phyloP scores from a whole-genome alignment of 2,113 vertebrate genomes.

The Erpornis zantholeuca region DNA sequence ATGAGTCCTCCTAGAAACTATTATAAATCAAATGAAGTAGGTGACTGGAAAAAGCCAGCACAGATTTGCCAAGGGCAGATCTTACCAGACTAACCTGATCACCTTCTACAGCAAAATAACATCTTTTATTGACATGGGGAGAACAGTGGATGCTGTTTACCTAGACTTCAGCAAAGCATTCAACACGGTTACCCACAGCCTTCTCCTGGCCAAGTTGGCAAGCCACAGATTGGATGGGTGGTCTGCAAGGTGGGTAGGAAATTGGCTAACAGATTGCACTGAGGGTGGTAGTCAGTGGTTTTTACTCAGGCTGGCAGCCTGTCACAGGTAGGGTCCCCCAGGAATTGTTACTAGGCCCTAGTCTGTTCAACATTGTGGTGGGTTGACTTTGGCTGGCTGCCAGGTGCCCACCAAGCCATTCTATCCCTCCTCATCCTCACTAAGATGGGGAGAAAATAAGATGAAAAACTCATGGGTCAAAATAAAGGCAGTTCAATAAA shows the following conservation, averaged over 20 bases:
- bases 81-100: background rate
- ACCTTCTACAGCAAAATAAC: background rate
- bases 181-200: background rate
- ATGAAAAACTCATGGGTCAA: background rate
- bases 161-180: background rate
- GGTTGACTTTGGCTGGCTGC: background rate
- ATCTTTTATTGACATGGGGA: background rate
- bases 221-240: background rate
- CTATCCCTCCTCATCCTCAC: background rate
- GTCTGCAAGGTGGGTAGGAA: background rate
- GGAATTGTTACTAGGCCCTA: background rate
- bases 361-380: background rate
- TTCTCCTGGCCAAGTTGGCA: background rate
- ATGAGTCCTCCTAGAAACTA: background rate
- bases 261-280: background rate
- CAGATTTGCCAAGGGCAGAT: background rate
- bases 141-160: background rate
- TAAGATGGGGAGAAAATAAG: background rate
- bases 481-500: background rate
- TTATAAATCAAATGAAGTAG: background rate
- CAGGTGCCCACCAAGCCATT: background rate
- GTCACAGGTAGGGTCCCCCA: background rate
- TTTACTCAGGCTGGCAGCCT: background rate
- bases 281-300: background rate
- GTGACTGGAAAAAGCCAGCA: background rate